A percentile compares a stretch with the other conserved stretches of the same genome.
Conservation (phyloP, 1,140 invertebrate genomes). For the Drosophila lacertosa region DNA sequence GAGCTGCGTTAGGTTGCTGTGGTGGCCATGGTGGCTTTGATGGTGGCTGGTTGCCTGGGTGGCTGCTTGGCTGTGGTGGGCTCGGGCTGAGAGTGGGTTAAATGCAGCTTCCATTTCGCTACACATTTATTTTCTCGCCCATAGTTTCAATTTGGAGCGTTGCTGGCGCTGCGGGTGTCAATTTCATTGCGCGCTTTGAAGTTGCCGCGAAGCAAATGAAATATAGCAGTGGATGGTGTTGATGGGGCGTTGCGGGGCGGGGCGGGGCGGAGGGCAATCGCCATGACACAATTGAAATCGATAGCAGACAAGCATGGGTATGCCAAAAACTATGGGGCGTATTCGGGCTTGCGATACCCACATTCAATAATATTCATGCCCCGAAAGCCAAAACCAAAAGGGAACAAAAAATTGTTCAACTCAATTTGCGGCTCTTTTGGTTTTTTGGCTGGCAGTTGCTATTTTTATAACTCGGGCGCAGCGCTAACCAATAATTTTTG, state of each 20-base stretch:
- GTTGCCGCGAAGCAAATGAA: conserved; percentile 55
- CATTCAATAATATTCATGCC: conserved; percentile 11
- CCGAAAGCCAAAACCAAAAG: neutral
- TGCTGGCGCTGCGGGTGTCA: conserved; percentile 71
- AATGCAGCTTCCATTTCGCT: conserved; percentile 66
- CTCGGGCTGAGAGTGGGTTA: conserved; percentile 2
- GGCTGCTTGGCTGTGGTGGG: no score
- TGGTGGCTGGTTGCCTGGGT: neutral
- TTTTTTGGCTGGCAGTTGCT: conserved; percentile 18
- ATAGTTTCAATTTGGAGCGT: conserved; percentile 68
- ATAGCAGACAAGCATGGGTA: conserved; percentile 38
- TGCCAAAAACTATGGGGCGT: conserved; percentile 61
- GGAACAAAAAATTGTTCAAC: conserved; percentile 55
- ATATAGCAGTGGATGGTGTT: neutral
- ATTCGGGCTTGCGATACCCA: conserved; percentile 21
- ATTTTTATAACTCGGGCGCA: conserved; percentile 33
- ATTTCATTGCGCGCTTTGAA: conserved; percentile 77
- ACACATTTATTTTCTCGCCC: conserved; percentile 73
- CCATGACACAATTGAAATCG: conserved; percentile 77
- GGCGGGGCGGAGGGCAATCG: conserved; percentile 34
- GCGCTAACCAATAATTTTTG: conserved; percentile 74
- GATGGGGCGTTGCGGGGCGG: neutral
- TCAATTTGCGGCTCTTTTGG: conserved; percentile 64
- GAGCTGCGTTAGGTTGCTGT: conserved; percentile 5
- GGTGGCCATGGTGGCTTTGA: conserved; percentile 7